These are phyloP conservation scores for Yoshiicerus persimilis DNA, from an alignment of 1,140 invertebrate species.

Conservation along the genomic window DNA sequence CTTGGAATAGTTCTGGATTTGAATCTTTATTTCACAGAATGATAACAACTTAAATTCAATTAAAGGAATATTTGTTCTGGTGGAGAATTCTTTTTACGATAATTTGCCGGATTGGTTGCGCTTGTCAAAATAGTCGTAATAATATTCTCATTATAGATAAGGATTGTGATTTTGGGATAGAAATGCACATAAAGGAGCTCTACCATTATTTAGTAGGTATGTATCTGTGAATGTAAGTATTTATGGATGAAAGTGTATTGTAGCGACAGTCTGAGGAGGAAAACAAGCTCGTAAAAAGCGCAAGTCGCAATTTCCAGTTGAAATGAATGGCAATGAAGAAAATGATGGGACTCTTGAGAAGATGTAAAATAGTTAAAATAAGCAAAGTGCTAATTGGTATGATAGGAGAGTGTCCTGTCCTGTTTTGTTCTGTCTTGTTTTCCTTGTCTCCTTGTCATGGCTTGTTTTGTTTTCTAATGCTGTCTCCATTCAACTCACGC, in stretches of 20 bases:
- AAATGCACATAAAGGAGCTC: background rate
- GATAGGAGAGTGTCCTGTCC: background rate
- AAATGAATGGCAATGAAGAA: background rate
- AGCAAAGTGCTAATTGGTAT: background rate
- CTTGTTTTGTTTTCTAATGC: slow-evolving; percentile 1
- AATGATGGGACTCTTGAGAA: background rate
- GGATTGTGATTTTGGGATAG: background rate
- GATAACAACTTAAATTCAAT: background rate
- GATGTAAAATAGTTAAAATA: background rate
- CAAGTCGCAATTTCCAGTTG: background rate
- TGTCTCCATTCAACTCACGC: slow-evolving; percentile 9
- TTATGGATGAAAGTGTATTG: background rate
- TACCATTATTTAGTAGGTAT: background rate
- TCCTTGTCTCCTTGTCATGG: background rate
- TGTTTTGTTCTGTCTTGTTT: background rate
- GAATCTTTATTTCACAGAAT: background rate
- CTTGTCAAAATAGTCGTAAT: slow-evolving; percentile 11
- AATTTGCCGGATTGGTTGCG: background rate
- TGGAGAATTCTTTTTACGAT: background rate
- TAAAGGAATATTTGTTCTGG: background rate
- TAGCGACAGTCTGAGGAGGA: background rate
- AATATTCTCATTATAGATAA: background rate
- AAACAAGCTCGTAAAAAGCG: background rate
- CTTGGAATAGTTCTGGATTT: no score
- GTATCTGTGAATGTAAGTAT: background rate